Evolutionary conservation across 1,140 invertebrate species (phyloP), one percentile per base, ranked within the genome.

Genomic region (Leptinotarsa lineolata): DNA sequence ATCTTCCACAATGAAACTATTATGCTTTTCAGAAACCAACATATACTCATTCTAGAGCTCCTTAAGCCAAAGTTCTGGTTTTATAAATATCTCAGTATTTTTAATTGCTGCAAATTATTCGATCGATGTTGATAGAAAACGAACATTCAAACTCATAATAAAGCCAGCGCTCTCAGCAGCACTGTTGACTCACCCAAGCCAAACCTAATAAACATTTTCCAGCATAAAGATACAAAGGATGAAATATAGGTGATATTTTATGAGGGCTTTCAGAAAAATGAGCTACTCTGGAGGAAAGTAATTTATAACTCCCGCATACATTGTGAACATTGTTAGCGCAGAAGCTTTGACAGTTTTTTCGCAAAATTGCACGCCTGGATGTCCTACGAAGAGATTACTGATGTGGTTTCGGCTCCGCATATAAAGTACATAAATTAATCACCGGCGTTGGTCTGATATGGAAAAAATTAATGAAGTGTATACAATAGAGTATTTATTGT

Each of bases 271-370:
- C 15, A 13, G n/a, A 54, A 54, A 54, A 54, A 54, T 54, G 48
- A 54, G 48, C 48, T 54, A 54, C 48, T 54, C 48, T 54, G 12
- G 15, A 54, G 48, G 48, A 54, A 18, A 54, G 48, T 54, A 54
- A 54, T 54, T 54, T 54, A 54, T 54, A 16, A 54, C 48, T 54
- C 48, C 4, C 48, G 48, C 48, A 54, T 54, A 54, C 16, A 54
- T 54, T 54, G 48, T 54, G 48, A 15, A 54, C n/a, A 54, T 54
- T 54, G 48, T 54, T 54, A 54, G 16, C 48, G n/a, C n/a, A 18
- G 48, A 54, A 54, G 48, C 48, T 54, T 54, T 54, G 48, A 54
- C 48, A 54, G 48, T 54, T 54, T 54, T 54, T 54, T 54, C 48
- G 6, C 1, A 8, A 54, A 54, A 54, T 54, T 54, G 48, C 48